Conservation (phyloP, 2,113 vertebrate species). For the Anthoscopus minutus region DNA sequence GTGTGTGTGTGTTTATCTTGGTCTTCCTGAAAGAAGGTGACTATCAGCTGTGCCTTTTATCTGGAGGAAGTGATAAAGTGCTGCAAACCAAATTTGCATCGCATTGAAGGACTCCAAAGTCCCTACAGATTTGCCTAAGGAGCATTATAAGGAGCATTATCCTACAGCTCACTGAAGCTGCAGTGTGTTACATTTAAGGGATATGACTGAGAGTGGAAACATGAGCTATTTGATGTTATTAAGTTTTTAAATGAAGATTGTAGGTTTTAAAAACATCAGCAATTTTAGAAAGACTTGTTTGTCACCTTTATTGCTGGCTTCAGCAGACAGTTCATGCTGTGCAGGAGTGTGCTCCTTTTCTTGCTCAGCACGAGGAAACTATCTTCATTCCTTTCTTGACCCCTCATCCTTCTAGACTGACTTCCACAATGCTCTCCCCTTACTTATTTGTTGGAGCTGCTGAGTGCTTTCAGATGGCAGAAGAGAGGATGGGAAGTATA, state of each 20-base stretch:
- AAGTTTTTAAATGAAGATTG: neutral
- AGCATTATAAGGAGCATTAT: constrained; percentile 17
- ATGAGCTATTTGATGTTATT: constrained; percentile 1
- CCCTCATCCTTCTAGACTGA: neutral
- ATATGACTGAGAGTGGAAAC: neutral
- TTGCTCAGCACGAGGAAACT: neutral
- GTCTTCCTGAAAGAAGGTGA: neutral
- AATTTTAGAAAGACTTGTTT: neutral
- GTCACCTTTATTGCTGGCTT: neutral
- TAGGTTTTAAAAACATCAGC: neutral
- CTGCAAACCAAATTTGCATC: constrained; percentile 23
- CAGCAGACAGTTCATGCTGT: neutral
- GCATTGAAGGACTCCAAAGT: neutral
- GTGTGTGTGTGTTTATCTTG: neutral
- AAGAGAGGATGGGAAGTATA: neutral
- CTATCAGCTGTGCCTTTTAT: constrained; percentile 1
- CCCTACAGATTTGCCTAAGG: constrained; percentile 19
- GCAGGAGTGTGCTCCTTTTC: neutral
- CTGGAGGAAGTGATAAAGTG: constrained; percentile 12
- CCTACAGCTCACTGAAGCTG: neutral
- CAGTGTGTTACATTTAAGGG: neutral
- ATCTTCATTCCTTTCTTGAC: neutral
- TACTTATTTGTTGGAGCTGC: neutral
- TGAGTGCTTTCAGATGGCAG: neutral
- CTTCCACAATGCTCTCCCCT: neutral